Base-by-base conservation (phyloP, 1,140 invertebrate genomes). In the Eupristina koningsbergeri region DNA sequence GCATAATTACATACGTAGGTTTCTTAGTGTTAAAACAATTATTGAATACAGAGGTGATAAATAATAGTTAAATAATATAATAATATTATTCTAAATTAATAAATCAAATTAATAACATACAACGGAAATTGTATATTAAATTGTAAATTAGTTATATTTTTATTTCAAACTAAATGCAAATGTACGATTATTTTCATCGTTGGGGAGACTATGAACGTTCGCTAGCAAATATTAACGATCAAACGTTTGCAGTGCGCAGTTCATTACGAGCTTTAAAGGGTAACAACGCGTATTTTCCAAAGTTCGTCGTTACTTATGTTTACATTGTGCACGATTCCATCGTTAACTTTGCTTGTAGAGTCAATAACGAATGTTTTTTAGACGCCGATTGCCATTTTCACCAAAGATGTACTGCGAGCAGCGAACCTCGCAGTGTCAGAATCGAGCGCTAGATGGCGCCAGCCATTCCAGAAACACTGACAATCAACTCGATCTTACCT, bases 361-460 rank as follows among this genome's bases (percentile, higher is more conserved):
- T 17, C 31, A 67, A 67, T 67, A 67, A 67, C 34, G 17, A 29
- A 67, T 67, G 17, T 67, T 67, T 67, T 67, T 36, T 5, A 39
- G 9, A 36, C 6, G 29, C 5, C 13, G 63, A 34, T 64, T 64
- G 63, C 8, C 31, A 31, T 67, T 39, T 29, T 34, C 15, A 34
- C 64, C 34, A 22, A 5, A 19, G 31, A 58, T 26, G 50, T 19
- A 53, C 15, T 15, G 7, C 3, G 50, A 58, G 26, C 3, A 22
- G 5, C 22, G 19, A 58, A 5, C 1, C 9, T 3, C 7, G 5
- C 31, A 64, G 63, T 64, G 15, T 19, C 29, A 17, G 34, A 15
- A 29, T 22, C n/a, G 15, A 1, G 31, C 74, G 13, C 71, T 1
- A 83, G 81, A 83, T 83, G 81, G 74, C 39, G 81, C 74, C 75